Evolutionary conservation across 2,113 vertebrate species (phyloP), one percentile per base, ranked within the genome.

Genomic region (Hippoglossus stenolepis): DNA sequence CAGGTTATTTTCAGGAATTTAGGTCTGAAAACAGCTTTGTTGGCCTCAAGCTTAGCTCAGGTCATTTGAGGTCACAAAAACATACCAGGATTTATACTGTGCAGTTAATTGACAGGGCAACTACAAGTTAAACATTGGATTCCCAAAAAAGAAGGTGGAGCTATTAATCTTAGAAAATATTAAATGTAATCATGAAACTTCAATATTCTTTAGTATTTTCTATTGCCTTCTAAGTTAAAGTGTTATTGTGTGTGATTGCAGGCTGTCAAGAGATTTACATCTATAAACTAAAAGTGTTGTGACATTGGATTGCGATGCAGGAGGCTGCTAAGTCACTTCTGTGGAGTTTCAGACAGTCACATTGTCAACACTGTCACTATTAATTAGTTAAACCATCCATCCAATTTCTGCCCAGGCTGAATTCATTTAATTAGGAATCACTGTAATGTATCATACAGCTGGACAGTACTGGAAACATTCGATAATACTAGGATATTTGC

Each of bases 401-500:
- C 24, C 7, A 17, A 40, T 59, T 58, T 53, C 18, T 53, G 5
- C 40, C 65, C 23, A 68, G 28, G 13, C 14, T 14, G 3, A 49
- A 45, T 47, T 66, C 11, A 51, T 82, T 64, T 64, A 3, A 49
- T 70, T 5, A 51, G 17, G 49, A 64, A 17, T 49, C 18, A 65
- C 57, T 21, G 24, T 26, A 26, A 15, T 58, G 57, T 15, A 15
- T 14, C 26, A 11, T 26, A 28, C 3, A 15, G 14, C 66, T 58
- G 17, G 24, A 9, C 64, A 51, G 38, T 12, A 40, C 17, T 26
- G 15, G 24, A 5, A 40, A 23, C 35, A 21, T 26, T 1, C 45
- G 3, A 14, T 14, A 12, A 57, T 59, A 40, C 2, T 26, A n/a
- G 18, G 43, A 38, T 13, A 63, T n/a, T 10, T 47, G 31, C 31